Percentiles rank a stretch among this genome's conserved stretches.
Evolutionary conservation across 2,888 invertebrate genomes (phyloP).

Genomic region (Drosophila prolongata): DNA sequence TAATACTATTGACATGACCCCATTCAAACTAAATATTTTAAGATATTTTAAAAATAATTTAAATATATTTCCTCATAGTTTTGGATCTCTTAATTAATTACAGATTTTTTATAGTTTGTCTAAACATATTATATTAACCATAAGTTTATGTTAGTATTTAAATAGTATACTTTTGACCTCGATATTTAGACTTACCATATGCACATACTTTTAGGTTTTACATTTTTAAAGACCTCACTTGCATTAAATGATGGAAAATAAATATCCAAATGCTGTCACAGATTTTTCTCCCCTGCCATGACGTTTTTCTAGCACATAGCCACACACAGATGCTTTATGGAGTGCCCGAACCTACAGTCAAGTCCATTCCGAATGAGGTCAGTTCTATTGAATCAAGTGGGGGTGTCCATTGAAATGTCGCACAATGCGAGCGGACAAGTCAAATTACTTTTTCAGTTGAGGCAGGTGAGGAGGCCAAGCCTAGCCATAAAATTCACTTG

Average conservation of each 20-base stretch:
- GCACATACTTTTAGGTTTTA: too few relatives aligned
- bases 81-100: too few relatives aligned
- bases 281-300: neutral
- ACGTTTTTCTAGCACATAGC: conserved; percentile 13
- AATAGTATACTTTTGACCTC: too few relatives aligned
- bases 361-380: conserved; percentile 60
- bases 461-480: conserved; percentile 12
- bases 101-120: too few relatives aligned
- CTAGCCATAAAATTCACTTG: conserved; percentile 35
- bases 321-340: conserved; percentile 10
- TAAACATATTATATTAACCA: too few relatives aligned
- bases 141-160: too few relatives aligned
- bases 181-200: too few relatives aligned
- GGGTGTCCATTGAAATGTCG: conserved; percentile 57
- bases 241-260: neutral
- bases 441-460: conserved; percentile 51
- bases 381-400: conserved; percentile 54
- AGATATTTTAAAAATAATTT: too few relatives aligned
- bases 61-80: too few relatives aligned
- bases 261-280: neutral
- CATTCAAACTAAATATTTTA: too few relatives aligned
- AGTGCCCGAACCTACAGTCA: conserved; percentile 35
- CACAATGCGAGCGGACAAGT: conserved; percentile 56
- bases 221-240: too few relatives aligned
- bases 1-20: neutral